Evolutionary conservation across 2,113 vertebrate genomes (phyloP), one percentile per base, ranked within the genome.

Genomic region (Pygathrix nemaeus): DNA sequence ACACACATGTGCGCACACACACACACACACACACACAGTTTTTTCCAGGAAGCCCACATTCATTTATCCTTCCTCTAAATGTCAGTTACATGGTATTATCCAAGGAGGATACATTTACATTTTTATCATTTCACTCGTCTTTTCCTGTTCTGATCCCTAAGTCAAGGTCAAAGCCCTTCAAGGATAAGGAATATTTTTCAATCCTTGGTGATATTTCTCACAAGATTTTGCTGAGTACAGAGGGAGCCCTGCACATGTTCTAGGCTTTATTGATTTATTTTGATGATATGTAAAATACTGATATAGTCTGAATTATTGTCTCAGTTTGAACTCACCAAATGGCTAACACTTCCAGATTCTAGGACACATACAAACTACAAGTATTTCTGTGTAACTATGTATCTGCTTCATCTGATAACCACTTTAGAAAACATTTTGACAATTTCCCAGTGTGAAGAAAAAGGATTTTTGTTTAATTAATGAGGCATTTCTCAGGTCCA

Each of bases 381-480:
- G 35, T 89, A 84, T 82, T 96, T 89, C 55, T 92, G 0, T 76
- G 10, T 84, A 90, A 85, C 17, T 97, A 10, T 95, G 61, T 93
- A 93, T 97, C 35, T 96, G 27, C 90, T 94, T 96, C 16, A 38
- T 92, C 85, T 92, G 87, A 90, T 85, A 95, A 40, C 32, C 64
- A 93, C 27, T 93, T 89, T 96, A 43, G 79, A 94, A 97, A 96
- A 97, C 72, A 97, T 98, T 97, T 97, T 97, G 93, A 98, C 97
- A 96, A 84, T 68, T 95, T 96, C 95, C 38, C 90, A 96, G 70
- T 90, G 52, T 96, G 97, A 96, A 96, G 55, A 97, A 87, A 97
- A 97, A 76, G 1, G 30, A 97, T 93, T 93, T 97, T 97, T 96
- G 75, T 81, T 96, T 98, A 97, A 96, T 98, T 97, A 96, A 96